Conservation (phyloP, 2,797 vertebrate genomes). For the Pangasius mekongensis region DNA sequence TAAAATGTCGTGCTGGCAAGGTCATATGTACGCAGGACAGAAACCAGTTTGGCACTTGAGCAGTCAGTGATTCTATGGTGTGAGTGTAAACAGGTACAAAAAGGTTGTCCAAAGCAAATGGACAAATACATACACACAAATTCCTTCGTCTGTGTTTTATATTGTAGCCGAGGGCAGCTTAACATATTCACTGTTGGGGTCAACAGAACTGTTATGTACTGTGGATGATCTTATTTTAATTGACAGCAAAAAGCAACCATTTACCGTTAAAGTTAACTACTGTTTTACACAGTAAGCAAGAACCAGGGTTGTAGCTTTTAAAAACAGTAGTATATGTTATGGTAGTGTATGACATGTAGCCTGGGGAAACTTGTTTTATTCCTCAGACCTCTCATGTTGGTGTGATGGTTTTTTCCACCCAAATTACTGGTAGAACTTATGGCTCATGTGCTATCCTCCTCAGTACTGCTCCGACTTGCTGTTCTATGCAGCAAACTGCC, state of each 20-base stretch:
- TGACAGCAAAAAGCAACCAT: not conserved
- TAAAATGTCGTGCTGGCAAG: constrained; percentile 5
- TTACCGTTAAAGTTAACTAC: constrained; percentile 23
- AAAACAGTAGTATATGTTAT: constrained; percentile 12
- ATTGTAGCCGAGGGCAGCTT: not conserved
- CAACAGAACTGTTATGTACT: not conserved
- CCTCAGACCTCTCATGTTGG: not conserved
- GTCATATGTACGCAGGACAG: not conserved
- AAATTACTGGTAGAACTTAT: constrained; percentile 23
- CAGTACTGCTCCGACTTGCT: not conserved
- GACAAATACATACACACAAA: not conserved
- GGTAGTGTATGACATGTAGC: constrained; percentile 23
- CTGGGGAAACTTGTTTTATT: not conserved
- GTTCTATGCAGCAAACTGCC: constrained; percentile 73
- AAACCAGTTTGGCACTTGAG: constrained; percentile 35
- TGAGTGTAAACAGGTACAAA: constrained; percentile 12
- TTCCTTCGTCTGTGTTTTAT: too few species aligned
- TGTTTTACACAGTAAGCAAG: not conserved
- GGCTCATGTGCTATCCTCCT: constrained; percentile 3
- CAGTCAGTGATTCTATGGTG: constrained; percentile 25
- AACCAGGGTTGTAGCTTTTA: not conserved
- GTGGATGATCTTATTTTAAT: constrained; percentile 27
- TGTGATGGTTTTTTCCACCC: not conserved
- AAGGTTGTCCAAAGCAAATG: constrained; percentile 14
- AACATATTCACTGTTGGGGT: not conserved